A percentile compares a stretch with the other conserved stretches of the same genome.
phyloP scores from a whole-genome alignment of 64 coral and sea anemone genomes.

The Pocillopora verrucosa region DNA sequence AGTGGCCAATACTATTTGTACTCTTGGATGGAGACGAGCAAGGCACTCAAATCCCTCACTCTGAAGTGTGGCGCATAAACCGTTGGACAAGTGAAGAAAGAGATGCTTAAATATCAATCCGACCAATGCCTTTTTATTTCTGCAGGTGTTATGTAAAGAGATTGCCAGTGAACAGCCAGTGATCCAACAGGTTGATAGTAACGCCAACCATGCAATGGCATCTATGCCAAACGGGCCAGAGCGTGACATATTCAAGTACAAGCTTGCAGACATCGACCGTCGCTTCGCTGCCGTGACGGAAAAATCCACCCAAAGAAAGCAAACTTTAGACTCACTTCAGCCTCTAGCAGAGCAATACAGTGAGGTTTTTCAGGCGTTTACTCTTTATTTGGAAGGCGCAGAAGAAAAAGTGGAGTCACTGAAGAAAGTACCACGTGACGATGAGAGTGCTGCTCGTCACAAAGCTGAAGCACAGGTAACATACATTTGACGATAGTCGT shows the following conservation, averaged over 20 bases:
- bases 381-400: slow-evolving; percentile 71
- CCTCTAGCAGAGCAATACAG: slow-evolving; percentile 74
- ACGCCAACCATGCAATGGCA: slow-evolving; percentile 54
- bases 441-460: slow-evolving; percentile 53
- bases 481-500: neutral
- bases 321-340: slow-evolving; percentile 63
- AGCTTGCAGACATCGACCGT: slow-evolving; percentile 65
- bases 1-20: too few species aligned
- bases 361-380: slow-evolving; percentile 53
- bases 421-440: slow-evolving; percentile 58
- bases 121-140: neutral
- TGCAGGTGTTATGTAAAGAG: slow-evolving; percentile 72
- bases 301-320: slow-evolving; percentile 70
- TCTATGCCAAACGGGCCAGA: slow-evolving; percentile 66
- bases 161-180: slow-evolving; percentile 64
- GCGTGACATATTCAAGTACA: slow-evolving; percentile 79
- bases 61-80: too few species aligned
- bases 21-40: too few species aligned
- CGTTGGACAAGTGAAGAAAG: too few species aligned
- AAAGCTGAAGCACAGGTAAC: slow-evolving; percentile 72
- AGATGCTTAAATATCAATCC: neutral
- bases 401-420: slow-evolving; percentile 74
- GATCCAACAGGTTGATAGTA: slow-evolving; percentile 76
- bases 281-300: slow-evolving; percentile 54
- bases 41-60: too few species aligned